Base-by-base conservation (phyloP, 2,797 vertebrate genomes). In the Acestrorhynchus altus region DNA sequence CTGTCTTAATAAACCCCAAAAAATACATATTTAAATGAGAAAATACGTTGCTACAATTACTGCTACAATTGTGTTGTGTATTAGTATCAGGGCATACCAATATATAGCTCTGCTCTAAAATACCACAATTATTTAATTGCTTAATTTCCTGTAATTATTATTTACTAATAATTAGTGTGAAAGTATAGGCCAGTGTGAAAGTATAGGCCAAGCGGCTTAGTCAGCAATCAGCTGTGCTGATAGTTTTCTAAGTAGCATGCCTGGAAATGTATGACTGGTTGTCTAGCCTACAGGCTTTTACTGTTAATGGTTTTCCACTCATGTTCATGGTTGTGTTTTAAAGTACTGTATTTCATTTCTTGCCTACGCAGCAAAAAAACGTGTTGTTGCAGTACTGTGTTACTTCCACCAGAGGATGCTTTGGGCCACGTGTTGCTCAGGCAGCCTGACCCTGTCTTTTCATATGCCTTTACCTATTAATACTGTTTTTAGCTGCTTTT, bases 361-460 rank as follows among this genome's bases (percentile, higher is more conserved):
- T 49, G 22, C 26, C 26, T 4, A n/a, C 16, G 18, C 59, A 20
- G 8, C 15, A 35, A 20, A 8, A 11, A 39, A 39, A 40, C 18
- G 8, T 28, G 46, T 68, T 68, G 10, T 7, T 28, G 20, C n/a
- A 60, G 35, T 20, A 40, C 11, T 24, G 0, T 8, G 20, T 24
- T 28, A 31, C 9, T 3, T 12, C 24, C 77, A 67, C 64, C 52
- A 2, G 77, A 79, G 31, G 71, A 64, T 54, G 64, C 63, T 46
- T 59, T n/a, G 60, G 63, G 22, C 64, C 64, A 40, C 40, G 18
- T 68, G 28, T 73, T 16, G 9, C 1, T 78, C 0, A 31, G n/a
- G 26, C 39, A 6, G 8, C 10, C 18, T 72, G 54, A 1, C 40
- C 15, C 4, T n/a, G 39, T 2, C 0, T 22, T 28, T 4, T n/a